Evolutionary conservation across 2,888 invertebrate species (phyloP).

Genomic region (Ophion ellenae): DNA sequence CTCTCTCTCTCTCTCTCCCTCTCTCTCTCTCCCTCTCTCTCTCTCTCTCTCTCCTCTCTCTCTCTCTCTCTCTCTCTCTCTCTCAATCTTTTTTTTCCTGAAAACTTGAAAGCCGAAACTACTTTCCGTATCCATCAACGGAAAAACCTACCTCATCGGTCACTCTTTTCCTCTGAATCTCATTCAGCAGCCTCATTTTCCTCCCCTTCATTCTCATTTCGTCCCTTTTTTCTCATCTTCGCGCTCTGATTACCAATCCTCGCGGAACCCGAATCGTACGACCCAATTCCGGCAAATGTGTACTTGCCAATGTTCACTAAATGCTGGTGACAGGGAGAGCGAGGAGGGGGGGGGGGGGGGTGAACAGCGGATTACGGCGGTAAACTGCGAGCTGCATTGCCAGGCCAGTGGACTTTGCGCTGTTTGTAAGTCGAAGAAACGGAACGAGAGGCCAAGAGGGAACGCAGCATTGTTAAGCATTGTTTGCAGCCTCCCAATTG

Average conservation of each 20-base stretch:
- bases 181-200: conserved; percentile 26
- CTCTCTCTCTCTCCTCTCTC: neutral
- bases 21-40: neutral
- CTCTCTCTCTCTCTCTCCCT: neutral
- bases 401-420: conserved; percentile 50
- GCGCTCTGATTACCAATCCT: neutral
- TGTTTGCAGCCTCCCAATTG: conserved; percentile 44
- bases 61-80: neutral
- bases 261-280: conserved; percentile 34
- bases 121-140: no score
- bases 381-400: conserved; percentile 6
- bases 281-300: conserved; percentile 46
- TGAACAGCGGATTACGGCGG: no score
- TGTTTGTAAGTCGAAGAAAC: neutral
- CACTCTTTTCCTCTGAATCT: conserved; percentile 24
- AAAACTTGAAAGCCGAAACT: no score
- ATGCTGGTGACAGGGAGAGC: neutral
- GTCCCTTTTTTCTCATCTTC: neutral
- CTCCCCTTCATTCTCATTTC: neutral
- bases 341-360: no score
- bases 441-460: neutral
- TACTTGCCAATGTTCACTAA: conserved; percentile 37
- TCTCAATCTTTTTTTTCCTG: neutral
- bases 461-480: conserved; percentile 16
- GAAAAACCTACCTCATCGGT: neutral